Conservation (phyloP, 2,113 vertebrate species). For the Corythaeola cristata region DNA sequence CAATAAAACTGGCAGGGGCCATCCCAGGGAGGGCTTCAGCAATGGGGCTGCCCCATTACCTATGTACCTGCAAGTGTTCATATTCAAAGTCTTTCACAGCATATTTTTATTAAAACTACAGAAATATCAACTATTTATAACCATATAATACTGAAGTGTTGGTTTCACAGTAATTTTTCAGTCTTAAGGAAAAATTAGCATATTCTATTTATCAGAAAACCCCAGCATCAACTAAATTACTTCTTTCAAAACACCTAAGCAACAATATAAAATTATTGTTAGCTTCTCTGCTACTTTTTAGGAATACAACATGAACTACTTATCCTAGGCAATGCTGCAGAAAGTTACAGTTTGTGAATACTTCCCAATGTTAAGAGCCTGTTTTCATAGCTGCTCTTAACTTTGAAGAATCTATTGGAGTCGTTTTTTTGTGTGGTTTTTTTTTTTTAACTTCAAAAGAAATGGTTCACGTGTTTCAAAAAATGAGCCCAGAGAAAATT, state of each 20-base stretch:
- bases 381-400: background rate
- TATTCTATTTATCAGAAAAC: background rate
- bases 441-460: background rate
- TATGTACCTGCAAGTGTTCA: too few relatives aligned
- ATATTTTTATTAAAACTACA: background rate
- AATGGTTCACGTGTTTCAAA: background rate
- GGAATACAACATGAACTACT: background rate
- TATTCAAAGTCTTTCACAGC: background rate
- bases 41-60: accelerated
- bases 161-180: background rate
- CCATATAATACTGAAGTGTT: background rate
- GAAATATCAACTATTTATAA: background rate
- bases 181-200: background rate
- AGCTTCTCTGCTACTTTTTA: background rate
- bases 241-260: background rate
- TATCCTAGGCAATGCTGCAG: background rate
- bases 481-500: background rate
- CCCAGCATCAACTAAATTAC: background rate
- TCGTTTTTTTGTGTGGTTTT: background rate
- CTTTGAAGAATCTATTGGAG: background rate
- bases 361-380: background rate
- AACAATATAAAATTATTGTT: background rate
- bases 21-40: background rate
- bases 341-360: background rate
- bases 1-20: background rate